A percentile compares a stretch with the other conserved stretches of the same genome.
These are phyloP conservation scores for Nomada ferruginata DNA, from an alignment of 2,888 invertebrate genomes.

Conservation along the genomic window DNA sequence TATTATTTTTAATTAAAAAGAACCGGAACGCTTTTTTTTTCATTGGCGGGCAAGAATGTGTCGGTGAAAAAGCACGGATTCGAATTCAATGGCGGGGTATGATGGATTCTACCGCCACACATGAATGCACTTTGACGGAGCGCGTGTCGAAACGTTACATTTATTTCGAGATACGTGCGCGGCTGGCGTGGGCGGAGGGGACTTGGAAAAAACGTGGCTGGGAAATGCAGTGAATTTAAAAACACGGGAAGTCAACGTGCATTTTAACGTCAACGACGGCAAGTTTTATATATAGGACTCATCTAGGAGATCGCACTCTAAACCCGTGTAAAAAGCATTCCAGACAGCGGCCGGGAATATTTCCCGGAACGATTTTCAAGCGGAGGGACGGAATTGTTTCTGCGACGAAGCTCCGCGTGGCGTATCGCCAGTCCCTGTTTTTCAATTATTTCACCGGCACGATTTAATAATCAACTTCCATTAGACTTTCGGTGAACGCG, in stretches of 20 bases:
- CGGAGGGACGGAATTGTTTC: neutral
- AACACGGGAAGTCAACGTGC: conserved; percentile 57
- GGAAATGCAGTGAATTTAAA: conserved; percentile 57
- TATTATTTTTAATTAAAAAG: conserved; percentile 62
- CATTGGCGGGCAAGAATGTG: conserved; percentile 39
- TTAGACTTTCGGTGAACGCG: too few species aligned
- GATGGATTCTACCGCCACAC: conserved; percentile 61
- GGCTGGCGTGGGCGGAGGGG: conserved; percentile 4
- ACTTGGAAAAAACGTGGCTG: conserved; percentile 39
- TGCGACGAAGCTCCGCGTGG: neutral
- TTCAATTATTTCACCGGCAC: too few species aligned
- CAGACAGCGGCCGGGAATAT: conserved; percentile 3
- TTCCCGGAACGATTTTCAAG: neutral
- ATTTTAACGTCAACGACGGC: conserved; percentile 45
- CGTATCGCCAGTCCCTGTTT: neutral
- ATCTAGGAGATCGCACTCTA: conserved; percentile 28
- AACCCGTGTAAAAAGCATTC: neutral
- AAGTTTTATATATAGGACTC: conserved; percentile 12
- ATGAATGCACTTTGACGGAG: conserved; percentile 62
- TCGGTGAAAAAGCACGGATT: conserved; percentile 51
- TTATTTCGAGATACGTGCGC: conserved; percentile 55
- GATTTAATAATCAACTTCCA: too few species aligned
- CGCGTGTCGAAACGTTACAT: conserved; percentile 60
- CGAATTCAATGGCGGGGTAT: conserved; percentile 52
- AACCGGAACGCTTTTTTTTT: conserved; percentile 46